Conservation (phyloP, 1,140 invertebrate genomes). For the Zophobas morio region DNA sequence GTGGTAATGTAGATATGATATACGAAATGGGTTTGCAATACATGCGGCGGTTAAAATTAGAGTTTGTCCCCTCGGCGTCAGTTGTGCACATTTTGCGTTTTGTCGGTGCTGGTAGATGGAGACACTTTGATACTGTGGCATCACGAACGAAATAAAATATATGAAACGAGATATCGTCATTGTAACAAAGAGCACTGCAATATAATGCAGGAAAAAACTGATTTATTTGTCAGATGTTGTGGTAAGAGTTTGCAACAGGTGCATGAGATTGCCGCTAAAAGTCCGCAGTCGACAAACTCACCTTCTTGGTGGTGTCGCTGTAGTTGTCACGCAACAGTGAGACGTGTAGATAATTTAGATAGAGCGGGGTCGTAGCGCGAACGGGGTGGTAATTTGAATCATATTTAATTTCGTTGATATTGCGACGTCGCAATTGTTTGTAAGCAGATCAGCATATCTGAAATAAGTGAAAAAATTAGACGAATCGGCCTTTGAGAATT, state of each 20-base stretch:
- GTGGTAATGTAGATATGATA: no score
- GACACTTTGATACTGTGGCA: slow-evolving; percentile 52
- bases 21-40: no score
- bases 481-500: slow-evolving; percentile 47
- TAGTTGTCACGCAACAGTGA: slow-evolving; percentile 27
- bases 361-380: neutral
- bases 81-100: slow-evolving; percentile 12
- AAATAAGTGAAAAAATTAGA: slow-evolving; percentile 42
- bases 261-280: slow-evolving; percentile 54
- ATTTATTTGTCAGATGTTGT: slow-evolving; percentile 59
- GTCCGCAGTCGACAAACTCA: slow-evolving; percentile 42
- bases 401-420: slow-evolving; percentile 15
- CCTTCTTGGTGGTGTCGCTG: slow-evolving; percentile 43
- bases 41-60: no score
- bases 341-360: slow-evolving; percentile 37
- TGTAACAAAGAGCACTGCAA: slow-evolving; percentile 48
- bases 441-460: slow-evolving; percentile 28
- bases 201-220: slow-evolving; percentile 58
- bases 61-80: no score
- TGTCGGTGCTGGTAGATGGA: neutral
- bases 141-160: slow-evolving; percentile 56
- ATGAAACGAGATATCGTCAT: slow-evolving; percentile 39
- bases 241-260: slow-evolving; percentile 58
- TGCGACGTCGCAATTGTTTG: slow-evolving; percentile 3
- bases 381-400: neutral